Evolutionary conservation across 1,140 invertebrate genomes (phyloP).

Genomic region (Eueides isabella): DNA sequence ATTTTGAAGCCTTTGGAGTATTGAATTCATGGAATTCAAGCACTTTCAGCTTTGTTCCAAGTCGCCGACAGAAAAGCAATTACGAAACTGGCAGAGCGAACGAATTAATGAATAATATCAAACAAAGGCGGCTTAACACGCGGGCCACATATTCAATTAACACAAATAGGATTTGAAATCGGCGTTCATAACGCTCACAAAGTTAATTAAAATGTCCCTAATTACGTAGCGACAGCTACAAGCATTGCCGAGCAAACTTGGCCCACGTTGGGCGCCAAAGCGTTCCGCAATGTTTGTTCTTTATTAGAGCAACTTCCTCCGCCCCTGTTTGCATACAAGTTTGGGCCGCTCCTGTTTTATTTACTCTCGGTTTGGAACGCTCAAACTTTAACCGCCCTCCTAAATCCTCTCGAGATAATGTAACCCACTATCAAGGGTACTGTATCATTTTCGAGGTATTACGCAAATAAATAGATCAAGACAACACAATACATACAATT

Average conservation of each 20-base stretch:
- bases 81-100: slow-evolving; percentile 42
- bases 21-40: slow-evolving; percentile 1
- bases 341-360: slow-evolving; percentile 69
- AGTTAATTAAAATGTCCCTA: slow-evolving; percentile 78
- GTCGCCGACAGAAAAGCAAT: slow-evolving; percentile 42
- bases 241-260: slow-evolving; percentile 27
- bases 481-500: slow-evolving; percentile 14
- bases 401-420: slow-evolving; percentile 56
- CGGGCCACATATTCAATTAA: slow-evolving; percentile 70
- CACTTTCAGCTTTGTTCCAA: slow-evolving; percentile 1
- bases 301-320: slow-evolving; percentile 71
- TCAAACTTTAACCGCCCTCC: slow-evolving; percentile 53
- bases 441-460: background rate
- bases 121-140: slow-evolving; percentile 59
- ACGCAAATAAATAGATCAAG: slow-evolving; percentile 16
- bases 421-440: slow-evolving; percentile 1
- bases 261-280: slow-evolving; percentile 64
- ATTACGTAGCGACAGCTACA: slow-evolving; percentile 60
- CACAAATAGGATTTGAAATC: slow-evolving; percentile 70
- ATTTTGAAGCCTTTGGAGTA: background rate
- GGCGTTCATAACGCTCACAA: slow-evolving; percentile 65
- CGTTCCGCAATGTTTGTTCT: slow-evolving; percentile 70
- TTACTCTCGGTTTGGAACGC: slow-evolving; percentile 58
- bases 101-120: slow-evolving; percentile 57
- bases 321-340: slow-evolving; percentile 68